Base-by-base conservation (phyloP, 2,113 vertebrate species). In the Syngnathus floridae region DNA sequence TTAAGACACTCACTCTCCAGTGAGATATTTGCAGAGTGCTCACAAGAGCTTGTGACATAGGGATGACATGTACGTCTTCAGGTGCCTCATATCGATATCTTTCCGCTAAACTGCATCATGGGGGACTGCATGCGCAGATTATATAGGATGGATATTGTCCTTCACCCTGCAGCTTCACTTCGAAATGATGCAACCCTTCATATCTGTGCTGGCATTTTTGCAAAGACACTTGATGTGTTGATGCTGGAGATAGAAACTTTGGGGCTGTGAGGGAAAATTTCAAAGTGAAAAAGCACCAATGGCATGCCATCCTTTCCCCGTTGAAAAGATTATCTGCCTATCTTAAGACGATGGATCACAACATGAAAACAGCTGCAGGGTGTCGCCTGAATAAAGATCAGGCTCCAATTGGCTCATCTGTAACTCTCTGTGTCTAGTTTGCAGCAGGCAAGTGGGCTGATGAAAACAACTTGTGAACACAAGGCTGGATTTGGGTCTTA, bases 281-380 rank as follows among this genome's bases (percentile, higher is more conserved):
- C 65, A 57, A n/a, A 49, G 64, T 52, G 45, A 5, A 4, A 31
- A 16, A 55, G 40, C 48, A 63, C 62, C 26, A 40, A 7, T 52
- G 62, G 48, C 40, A 22, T 17, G 60, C 2, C 70, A 59, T 55
- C 36, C 19, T 12, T 40, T n/a, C 17, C 64, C 36, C 40, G 70
- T 69, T 73, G 68, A 66, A 69, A 35, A 68, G 14, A 17, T 84
- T 87, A 91, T 90, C 89, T 6, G 49, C 56, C 69, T 31, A 86
- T 88, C 84, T 86, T 74, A 76, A 86, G 78, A 87, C 51, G 79
- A 66, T 22, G 56, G 85, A 88, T 90, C 66, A 86, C 79, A 84
- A 76, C 73, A 76, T 75, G 71, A 73, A 69, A 82, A 75, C 66
- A 64, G 74, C 69, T 55, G 46, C 65, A 68, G 78, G 56, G 51